Evolutionary conservation across 2,888 invertebrate species (phyloP), one percentile per base, ranked within the genome.

Genomic region (Tenthredo scrophulariae): DNA sequence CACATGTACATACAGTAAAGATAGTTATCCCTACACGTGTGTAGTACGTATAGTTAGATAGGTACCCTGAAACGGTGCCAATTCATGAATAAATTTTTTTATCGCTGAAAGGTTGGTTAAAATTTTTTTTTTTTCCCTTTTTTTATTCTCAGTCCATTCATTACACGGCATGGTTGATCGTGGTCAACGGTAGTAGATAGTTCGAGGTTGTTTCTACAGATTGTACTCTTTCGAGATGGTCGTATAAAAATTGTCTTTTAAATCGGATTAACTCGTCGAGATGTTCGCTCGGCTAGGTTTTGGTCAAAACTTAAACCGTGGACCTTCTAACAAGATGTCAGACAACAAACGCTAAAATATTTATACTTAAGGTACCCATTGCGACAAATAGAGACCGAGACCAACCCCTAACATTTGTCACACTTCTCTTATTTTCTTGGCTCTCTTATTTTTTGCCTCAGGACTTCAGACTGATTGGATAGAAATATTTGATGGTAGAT

Each of bases 271-370:
- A 43, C 10, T 10, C 13, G 7, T 43, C 43, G 72, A 43, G 43
- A 37, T 18, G 6, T 74, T 43, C n/a, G 72, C 72, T 74, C 43
- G 22, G 5, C 22, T 37, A 43, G 43, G 18, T 40, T 40, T 40
- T 43, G 70, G 86, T 70, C 86, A 40, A 86, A 58, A 86, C 9
- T 85, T 87, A 29, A 18, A 10, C 85, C 18, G 70, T 22, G 2
- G 2, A 0, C 22, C 37, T 7, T 43, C 40, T 86, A 86, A 87
- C 87, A 86, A 88, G 86, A 84, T 85, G 87, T 89, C 87, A 85
- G 86, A 85, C 86, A 86, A 86, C 85, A 87, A 86, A 89, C 86
- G 87, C 85, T 87, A 88, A 86, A 89, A 87, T 88, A 89, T 87
- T 89, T 89, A 87, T 86, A 83, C 79, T 77, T 74, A 74, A 67